These are phyloP conservation scores for Pagetopsis macropterus DNA, from an alignment of 2,797 vertebrate species.

Conservation along the genomic window DNA sequence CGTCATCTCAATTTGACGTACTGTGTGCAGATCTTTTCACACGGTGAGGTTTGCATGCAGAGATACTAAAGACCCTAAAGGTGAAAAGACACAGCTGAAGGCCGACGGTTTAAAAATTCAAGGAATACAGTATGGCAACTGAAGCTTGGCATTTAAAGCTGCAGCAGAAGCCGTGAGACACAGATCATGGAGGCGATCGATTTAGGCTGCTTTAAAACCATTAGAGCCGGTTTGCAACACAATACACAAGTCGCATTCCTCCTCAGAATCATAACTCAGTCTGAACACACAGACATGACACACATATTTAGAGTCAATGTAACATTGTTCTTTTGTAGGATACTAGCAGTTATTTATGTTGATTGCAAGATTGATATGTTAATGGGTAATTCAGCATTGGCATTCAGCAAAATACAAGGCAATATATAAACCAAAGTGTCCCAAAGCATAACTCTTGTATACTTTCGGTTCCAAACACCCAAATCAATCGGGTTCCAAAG, in stretches of 20 bases:
- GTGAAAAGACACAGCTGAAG: neutral
- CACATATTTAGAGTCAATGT: neutral
- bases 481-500: conserved; percentile 1
- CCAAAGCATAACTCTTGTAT: neutral
- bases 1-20: neutral
- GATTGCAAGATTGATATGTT: neutral
- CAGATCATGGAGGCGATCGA: no score
- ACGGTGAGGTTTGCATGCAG: neutral
- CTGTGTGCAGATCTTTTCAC: conserved; percentile 7
- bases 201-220: neutral
- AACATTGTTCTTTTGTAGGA: neutral
- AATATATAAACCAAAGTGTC: neutral
- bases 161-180: conserved; percentile 3
- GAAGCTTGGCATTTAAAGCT: neutral
- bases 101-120: neutral
- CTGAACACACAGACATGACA: neutral
- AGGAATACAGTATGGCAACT: neutral
- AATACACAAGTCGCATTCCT: no score
- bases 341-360: no score
- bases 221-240: neutral
- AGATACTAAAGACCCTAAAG: neutral
- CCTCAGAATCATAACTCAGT: neutral
- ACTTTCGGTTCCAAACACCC: neutral
- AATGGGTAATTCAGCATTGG: neutral
- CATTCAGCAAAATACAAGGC: neutral